Percentiles rank a stretch among this genome's conserved stretches.
Conservation (phyloP, 2,888 invertebrate genomes). For the Anoplius nigerrimus region DNA sequence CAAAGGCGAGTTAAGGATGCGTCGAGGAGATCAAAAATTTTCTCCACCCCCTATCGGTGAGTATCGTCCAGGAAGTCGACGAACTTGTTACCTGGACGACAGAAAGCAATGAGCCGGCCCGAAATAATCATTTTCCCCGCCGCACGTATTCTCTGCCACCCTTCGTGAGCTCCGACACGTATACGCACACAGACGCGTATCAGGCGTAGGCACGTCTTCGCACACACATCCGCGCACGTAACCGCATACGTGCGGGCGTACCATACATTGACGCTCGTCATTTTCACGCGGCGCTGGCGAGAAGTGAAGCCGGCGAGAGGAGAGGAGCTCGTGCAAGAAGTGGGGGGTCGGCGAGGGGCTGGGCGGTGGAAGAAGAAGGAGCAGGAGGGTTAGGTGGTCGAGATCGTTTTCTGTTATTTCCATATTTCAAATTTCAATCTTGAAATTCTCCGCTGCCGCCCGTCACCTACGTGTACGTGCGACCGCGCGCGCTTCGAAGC, state of each 20-base stretch:
- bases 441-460: slow-evolving; percentile 49
- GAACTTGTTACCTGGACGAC: too few species aligned
- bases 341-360: background rate
- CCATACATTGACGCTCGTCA: slow-evolving; percentile 21
- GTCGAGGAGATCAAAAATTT: too few species aligned
- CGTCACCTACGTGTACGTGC: slow-evolving; percentile 12
- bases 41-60: too few species aligned
- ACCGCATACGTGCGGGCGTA: background rate
- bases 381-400: slow-evolving; percentile 8
- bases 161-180: background rate
- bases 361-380: background rate
- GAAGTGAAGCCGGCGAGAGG: background rate
- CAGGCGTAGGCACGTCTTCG: too few species aligned
- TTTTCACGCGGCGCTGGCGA: slow-evolving; percentile 6
- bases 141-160: background rate
- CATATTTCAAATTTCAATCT: slow-evolving; percentile 65
- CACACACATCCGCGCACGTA: too few species aligned
- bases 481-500: background rate
- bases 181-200: background rate
- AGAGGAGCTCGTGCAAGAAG: too few species aligned
- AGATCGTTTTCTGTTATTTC: slow-evolving; percentile 56
- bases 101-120: slow-evolving; percentile 6
- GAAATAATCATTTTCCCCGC: background rate
- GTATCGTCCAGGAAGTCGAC: too few species aligned
- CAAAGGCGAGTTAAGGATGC: too few species aligned